phyloP scores from a whole-genome alignment of 2,113 vertebrate genomes.

The Equus quagga region DNA sequence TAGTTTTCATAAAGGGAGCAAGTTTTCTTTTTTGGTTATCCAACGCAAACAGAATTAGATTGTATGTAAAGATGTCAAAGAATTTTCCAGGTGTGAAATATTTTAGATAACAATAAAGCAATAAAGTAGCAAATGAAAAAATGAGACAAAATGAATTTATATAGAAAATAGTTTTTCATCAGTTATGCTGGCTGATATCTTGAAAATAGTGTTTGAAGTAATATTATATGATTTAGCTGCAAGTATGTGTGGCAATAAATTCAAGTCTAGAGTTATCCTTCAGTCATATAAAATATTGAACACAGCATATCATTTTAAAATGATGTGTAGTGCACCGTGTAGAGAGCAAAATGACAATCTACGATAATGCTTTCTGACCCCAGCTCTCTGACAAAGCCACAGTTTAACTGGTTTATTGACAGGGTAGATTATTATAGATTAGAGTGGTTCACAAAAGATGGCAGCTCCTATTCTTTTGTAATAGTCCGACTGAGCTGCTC shows the following conservation, averaged over 20 bases:
- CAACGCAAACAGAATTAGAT: neutral
- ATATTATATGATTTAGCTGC: slow-evolving; percentile 60
- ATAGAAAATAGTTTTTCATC: slow-evolving; percentile 67
- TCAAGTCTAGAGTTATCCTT: slow-evolving; percentile 70
- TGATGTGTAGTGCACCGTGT: slow-evolving; percentile 67
- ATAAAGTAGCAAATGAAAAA: slow-evolving; percentile 68
- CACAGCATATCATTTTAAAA: slow-evolving; percentile 79
- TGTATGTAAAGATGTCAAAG: slow-evolving; percentile 55
- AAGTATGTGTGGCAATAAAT: slow-evolving; percentile 63
- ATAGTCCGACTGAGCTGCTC: slow-evolving; percentile 44
- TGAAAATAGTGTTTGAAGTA: slow-evolving; percentile 73
- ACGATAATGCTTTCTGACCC: slow-evolving; percentile 66
- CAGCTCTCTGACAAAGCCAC: slow-evolving; percentile 54
- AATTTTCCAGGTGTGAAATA: slow-evolving; percentile 67
- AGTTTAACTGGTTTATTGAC: slow-evolving; percentile 79
- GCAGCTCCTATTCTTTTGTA: slow-evolving; percentile 52
- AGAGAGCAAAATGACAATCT: slow-evolving; percentile 72
- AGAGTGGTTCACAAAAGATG: slow-evolving; percentile 65
- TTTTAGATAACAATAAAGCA: slow-evolving; percentile 63
- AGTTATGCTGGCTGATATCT: slow-evolving; percentile 71
- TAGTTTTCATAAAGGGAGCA: neutral
- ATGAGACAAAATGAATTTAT: slow-evolving; percentile 68
- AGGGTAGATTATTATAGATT: slow-evolving; percentile 75
- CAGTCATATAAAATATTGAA: slow-evolving; percentile 68
- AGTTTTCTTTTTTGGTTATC: slow-evolving; percentile 48